phyloP scores from a whole-genome alignment of 2,113 vertebrate genomes.

The Lathamus discolor region DNA sequence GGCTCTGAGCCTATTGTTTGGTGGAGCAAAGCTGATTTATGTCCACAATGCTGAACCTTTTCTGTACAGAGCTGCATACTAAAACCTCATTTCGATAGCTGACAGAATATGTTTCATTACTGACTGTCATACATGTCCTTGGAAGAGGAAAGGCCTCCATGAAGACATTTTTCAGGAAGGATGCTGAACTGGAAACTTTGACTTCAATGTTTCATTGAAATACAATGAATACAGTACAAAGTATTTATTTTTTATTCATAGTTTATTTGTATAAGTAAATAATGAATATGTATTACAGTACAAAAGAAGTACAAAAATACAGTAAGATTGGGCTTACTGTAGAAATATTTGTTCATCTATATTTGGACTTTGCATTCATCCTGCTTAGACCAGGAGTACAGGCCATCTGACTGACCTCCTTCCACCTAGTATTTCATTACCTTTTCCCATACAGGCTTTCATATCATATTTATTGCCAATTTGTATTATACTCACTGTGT shows the following conservation, averaged over 20 bases:
- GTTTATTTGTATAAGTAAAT: not conserved
- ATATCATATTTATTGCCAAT: not conserved
- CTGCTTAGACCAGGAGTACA: not conserved
- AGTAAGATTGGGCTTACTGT: not conserved
- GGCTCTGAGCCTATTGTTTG: not conserved
- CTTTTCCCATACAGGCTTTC: not conserved
- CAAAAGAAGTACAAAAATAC: not conserved
- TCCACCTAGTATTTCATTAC: not conserved
- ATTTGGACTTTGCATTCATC: not conserved
- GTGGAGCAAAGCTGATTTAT: slow-evolving; percentile 8
- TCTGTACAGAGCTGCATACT: not conserved
- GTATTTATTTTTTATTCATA: not conserved
- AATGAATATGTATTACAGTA: not conserved
- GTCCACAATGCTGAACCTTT: not conserved
- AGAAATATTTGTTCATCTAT: not conserved
- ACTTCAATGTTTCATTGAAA: not conserved
- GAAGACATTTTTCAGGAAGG: not conserved
- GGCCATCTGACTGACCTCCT: not conserved
- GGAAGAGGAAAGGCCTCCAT: not conserved
- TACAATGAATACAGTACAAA: not conserved
- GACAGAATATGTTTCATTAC: not conserved
- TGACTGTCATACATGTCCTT: not conserved
- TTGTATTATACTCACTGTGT: not conserved
- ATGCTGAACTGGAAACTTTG: not conserved
- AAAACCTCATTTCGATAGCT: not conserved